These are phyloP conservation scores for Cichlasoma orientale DNA, from an alignment of 2,797 vertebrate species.

Conservation along the genomic window DNA sequence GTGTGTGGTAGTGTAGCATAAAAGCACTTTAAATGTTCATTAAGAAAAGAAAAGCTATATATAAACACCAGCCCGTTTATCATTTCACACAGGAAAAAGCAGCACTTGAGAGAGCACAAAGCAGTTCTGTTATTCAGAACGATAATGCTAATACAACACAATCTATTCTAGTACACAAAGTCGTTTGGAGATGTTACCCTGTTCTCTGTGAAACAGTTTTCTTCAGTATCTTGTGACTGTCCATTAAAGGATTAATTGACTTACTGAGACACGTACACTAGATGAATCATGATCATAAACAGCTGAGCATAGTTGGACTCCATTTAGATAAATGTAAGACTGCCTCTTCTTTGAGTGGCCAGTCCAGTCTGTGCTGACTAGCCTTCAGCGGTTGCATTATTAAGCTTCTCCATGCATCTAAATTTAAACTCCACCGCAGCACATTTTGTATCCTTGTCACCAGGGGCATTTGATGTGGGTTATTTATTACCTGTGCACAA, in stretches of 20 bases:
- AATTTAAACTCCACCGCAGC: conserved; percentile 73
- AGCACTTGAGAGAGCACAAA: neutral
- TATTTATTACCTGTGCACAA: conserved; percentile 74
- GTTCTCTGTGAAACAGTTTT: neutral
- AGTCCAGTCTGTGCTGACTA: conserved; percentile 31
- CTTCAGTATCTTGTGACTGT: neutral
- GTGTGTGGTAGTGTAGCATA: neutral
- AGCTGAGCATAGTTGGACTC: neutral
- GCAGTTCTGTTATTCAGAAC: neutral
- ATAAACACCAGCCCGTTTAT: neutral
- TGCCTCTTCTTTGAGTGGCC: conserved; percentile 28
- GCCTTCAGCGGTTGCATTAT: conserved; percentile 23
- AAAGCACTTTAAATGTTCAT: neutral
- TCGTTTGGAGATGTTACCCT: neutral
- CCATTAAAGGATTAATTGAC: neutral
- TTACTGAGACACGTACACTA: neutral
- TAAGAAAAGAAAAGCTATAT: neutral
- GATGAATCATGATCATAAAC: neutral
- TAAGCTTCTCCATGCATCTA: conserved; percentile 63
- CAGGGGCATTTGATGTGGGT: conserved; percentile 52
- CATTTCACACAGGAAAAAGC: neutral
- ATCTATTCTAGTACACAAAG: neutral
- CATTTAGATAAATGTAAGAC: conserved; percentile 7
- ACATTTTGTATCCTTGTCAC: conserved; percentile 72
- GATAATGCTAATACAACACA: neutral